A percentile compares a stretch with the other conserved stretches of the same genome.
Conservation (phyloP, 2,797 vertebrate species). For the Parambassis ranga region DNA sequence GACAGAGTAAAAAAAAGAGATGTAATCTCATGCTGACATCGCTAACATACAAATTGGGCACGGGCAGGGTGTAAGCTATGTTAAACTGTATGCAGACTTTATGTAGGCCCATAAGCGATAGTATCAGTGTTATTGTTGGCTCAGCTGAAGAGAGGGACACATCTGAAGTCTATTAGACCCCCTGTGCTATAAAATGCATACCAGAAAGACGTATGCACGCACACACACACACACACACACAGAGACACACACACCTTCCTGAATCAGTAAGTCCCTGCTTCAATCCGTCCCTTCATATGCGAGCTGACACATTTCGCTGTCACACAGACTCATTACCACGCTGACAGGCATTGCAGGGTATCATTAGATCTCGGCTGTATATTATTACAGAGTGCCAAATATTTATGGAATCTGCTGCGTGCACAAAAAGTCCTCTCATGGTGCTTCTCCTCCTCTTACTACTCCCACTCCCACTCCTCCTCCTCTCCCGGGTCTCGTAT, state of each 20-base stretch:
- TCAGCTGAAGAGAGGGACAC: slow-evolving; percentile 40
- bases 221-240: background rate
- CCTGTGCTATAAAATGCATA: slow-evolving; percentile 25
- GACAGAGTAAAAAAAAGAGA: background rate
- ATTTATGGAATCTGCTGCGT: slow-evolving; percentile 69
- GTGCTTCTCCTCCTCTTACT: slow-evolving; percentile 13
- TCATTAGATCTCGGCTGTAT: slow-evolving; percentile 66
- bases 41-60: slow-evolving; percentile 64
- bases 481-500: slow-evolving; percentile 23
- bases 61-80: slow-evolving; percentile 23
- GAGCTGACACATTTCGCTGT: slow-evolving; percentile 12
- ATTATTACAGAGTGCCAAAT: slow-evolving; percentile 66
- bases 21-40: slow-evolving; percentile 47
- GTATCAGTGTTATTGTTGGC: slow-evolving; percentile 46
- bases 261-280: slow-evolving; percentile 18
- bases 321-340: slow-evolving; percentile 45
- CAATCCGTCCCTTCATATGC: slow-evolving; percentile 19
- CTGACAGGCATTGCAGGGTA: slow-evolving; percentile 54
- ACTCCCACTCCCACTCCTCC: slow-evolving; percentile 1
- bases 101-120: background rate
- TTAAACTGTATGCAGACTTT: slow-evolving; percentile 25
- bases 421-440: slow-evolving; percentile 47
- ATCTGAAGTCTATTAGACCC: slow-evolving; percentile 71
- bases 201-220: slow-evolving; percentile 13
- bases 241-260: background rate